Conservation (phyloP, 2,113 vertebrate species). For the Rhinolophus sinicus region DNA sequence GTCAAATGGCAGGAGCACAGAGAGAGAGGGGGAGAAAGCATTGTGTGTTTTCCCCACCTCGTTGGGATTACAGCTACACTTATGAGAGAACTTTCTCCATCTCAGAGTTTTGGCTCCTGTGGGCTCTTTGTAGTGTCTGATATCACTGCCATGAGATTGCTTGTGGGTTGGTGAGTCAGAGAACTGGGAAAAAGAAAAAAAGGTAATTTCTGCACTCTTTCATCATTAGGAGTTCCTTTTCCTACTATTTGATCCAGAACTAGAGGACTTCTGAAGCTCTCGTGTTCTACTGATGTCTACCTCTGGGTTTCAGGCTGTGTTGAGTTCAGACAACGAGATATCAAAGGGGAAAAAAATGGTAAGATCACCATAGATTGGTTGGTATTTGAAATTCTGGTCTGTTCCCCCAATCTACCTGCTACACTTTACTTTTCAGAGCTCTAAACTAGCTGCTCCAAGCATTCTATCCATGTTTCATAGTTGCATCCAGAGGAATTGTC, state of each 20-base stretch:
- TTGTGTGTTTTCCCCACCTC: too few relatives aligned
- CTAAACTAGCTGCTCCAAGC: not conserved
- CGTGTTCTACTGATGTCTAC: not conserved
- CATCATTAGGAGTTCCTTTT: not conserved
- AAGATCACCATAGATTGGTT: not conserved
- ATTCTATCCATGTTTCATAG: not conserved
- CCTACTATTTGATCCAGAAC: not conserved
- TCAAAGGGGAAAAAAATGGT: not conserved
- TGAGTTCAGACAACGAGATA: not conserved
- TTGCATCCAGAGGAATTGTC: not conserved
- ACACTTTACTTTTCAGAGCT: not conserved
- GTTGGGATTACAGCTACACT: not conserved
- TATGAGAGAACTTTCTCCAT: not conserved
- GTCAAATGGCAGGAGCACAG: not conserved
- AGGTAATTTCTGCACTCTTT: not conserved
- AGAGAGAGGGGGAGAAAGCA: not conserved
- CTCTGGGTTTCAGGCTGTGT: not conserved
- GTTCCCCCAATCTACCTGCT: not conserved
- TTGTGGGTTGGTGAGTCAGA: not conserved
- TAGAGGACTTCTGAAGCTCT: not conserved
- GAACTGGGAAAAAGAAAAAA: not conserved
- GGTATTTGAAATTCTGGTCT: slow-evolving; percentile 19
- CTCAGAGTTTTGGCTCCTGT: not conserved
- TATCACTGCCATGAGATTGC: not conserved
- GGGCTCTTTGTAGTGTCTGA: not conserved